Base-by-base conservation (phyloP, 2,888 invertebrate species). In the Cephus rjabovi region DNA sequence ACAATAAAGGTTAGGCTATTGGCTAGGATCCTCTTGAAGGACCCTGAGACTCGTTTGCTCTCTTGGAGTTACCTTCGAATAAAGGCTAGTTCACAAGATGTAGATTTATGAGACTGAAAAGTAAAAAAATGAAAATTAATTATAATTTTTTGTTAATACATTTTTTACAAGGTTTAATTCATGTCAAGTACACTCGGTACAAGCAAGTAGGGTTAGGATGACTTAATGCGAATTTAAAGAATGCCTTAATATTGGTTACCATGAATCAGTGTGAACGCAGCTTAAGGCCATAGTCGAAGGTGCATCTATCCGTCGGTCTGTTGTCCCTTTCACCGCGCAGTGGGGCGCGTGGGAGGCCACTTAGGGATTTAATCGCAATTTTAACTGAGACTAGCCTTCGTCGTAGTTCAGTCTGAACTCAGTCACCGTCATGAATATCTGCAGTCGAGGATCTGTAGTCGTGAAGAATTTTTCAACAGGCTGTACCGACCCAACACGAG, bases 281-380 rank as follows among this genome's bases (percentile, higher is more conserved):
- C 86, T 81, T 83, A 79, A 83, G 76, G 71, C 31, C 12, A 12
- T 11, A 74, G 15, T 35, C 82, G 79, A 84, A 84, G 83, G 83
- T 86, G 85, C 85, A 82, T 83, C 84, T 85, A 83, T 84, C 80
- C 81, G 80, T 81, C 80, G 84, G 81, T 77, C 80, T 78, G 86
- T 86, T 85, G 86, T 88, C 87, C 88, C 88, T 88, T 88, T 88
- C 88, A 88, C 88, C 87, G 82, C 78, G 83, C 78, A 77, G 85
- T 81, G 81, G 79, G 74, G 80, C 84, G 88, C 86, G 88, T 88
- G 88, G 88, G 88, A 87, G 88, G 86, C 80, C 80, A 73, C 81
- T 83, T 82, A 82, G 84, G 83, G 82, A 86, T 85, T 85, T 86
- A 84, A 78, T 86, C 84, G 87, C 79, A 80, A 86, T 84, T 87